A percentile compares a stretch with the other conserved stretches of the same genome.
Conservation (phyloP, 2,113 vertebrate species). For the Dicerorhinus sumatrensis region DNA sequence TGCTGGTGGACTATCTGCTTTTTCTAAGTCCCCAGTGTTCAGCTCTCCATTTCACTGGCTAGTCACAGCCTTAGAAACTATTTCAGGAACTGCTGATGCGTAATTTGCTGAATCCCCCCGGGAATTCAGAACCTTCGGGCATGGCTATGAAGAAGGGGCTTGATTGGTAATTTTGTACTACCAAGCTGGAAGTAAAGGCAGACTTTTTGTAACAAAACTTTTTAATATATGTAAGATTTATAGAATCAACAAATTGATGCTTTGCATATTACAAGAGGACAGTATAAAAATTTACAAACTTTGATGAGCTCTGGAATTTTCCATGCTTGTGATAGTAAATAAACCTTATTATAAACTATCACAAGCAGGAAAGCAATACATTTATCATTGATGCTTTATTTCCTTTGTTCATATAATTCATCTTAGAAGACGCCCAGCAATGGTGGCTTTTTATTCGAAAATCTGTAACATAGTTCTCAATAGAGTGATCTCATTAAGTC, state of each 20-base stretch:
- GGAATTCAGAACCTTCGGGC: not conserved
- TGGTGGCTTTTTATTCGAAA: constrained; percentile 17
- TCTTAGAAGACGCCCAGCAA: not conserved
- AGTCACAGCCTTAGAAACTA: constrained; percentile 47
- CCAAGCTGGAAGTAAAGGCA: not conserved
- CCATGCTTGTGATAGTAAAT: not conserved
- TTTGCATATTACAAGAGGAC: not conserved
- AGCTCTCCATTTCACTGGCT: not conserved
- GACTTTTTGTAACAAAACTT: not conserved
- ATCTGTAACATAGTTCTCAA: not conserved
- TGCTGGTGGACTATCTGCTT: not conserved
- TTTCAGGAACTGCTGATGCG: not conserved
- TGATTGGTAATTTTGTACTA: not conserved
- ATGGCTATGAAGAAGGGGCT: not conserved
- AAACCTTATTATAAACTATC: not conserved
- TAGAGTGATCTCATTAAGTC: not conserved
- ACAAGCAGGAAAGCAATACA: not conserved
- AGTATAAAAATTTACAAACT: not conserved
- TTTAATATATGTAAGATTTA: not conserved
- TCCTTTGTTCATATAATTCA: constrained; percentile 24
- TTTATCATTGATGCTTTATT: not conserved
- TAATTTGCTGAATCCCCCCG: not conserved
- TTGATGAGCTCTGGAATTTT: not conserved
- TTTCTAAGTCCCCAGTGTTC: constrained; percentile 11
- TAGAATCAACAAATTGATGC: not conserved